Evolutionary conservation across 23 tunicate species (phyloP).

Genomic region (Corella eumyota): DNA sequence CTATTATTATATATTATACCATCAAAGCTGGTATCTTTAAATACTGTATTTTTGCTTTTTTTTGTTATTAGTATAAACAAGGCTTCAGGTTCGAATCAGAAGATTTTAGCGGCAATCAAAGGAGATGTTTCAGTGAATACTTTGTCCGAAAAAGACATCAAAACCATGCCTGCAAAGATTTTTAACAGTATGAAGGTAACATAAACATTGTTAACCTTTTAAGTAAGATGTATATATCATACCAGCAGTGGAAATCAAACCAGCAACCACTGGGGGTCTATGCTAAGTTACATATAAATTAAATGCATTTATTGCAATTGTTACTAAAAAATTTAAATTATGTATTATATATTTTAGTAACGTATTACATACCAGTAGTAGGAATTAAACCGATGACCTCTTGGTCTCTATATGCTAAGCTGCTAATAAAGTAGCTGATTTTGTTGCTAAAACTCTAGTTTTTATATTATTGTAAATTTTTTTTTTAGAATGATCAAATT

Average conservation of each 20-base stretch:
- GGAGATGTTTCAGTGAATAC: not conserved
- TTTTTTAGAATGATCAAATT: not conserved
- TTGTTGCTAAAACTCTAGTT: not conserved
- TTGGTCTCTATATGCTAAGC: not conserved
- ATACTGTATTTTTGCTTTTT: not conserved
- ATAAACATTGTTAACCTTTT: not conserved
- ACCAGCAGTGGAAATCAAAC: no score
- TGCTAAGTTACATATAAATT: no score
- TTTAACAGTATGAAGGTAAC: not conserved
- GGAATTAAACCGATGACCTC: no score
- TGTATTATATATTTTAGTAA: no score
- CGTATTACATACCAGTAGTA: no score
- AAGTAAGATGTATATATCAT: not conserved
- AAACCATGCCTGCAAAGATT: not conserved
- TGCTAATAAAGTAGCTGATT: not conserved
- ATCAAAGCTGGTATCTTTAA: not conserved
- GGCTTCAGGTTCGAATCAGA: not conserved
- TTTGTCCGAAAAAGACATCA: not conserved
- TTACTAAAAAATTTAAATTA: no score
- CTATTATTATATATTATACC: no score
- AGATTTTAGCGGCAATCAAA: not conserved
- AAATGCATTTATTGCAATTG: no score
- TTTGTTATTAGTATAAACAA: not conserved
- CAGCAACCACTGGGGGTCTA: no score
- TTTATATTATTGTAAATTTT: not conserved